phyloP scores from a whole-genome alignment of 2,113 vertebrate genomes.

The Microcebus lehilahytsara region DNA sequence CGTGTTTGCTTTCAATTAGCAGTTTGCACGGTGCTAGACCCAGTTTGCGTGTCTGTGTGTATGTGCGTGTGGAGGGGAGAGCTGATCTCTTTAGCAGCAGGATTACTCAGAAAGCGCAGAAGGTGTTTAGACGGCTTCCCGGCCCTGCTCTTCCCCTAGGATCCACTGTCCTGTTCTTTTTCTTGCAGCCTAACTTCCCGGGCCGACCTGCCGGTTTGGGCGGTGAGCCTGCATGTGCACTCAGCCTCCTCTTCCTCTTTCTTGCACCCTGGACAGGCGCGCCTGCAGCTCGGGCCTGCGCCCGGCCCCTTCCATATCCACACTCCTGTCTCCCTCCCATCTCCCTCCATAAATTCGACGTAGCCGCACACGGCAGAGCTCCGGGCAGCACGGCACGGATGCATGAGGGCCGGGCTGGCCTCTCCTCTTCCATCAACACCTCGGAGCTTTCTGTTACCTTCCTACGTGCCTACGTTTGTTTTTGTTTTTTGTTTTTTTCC shows the following conservation, averaged over 20 bases:
- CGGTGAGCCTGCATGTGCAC: not conserved
- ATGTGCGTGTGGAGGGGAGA: not conserved
- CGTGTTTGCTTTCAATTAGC: too few relatives aligned
- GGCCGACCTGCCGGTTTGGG: not conserved
- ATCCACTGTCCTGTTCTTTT: accelerated
- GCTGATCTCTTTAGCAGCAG: not conserved
- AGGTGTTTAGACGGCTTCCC: not conserved
- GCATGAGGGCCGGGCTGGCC: accelerated
- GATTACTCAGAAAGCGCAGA: not conserved
- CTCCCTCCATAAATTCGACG: accelerated
- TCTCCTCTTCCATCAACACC: not conserved
- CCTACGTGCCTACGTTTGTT: not conserved
- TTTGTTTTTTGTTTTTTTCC: not conserved
- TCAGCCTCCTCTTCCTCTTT: not conserved
- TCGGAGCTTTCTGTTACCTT: accelerated
- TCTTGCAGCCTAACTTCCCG: too few relatives aligned
- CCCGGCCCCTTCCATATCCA: too few relatives aligned
- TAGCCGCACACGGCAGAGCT: not conserved
- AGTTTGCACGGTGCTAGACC: not conserved
- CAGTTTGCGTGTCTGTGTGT: not conserved
- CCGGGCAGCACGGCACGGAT: accelerated
- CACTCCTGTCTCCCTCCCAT: not conserved
- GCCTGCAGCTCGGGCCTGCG: too few relatives aligned
- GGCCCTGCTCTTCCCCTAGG: accelerated
- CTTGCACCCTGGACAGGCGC: not conserved